phyloP scores from a whole-genome alignment of 2,888 invertebrate genomes.

The Chrysina gloriosa region DNA sequence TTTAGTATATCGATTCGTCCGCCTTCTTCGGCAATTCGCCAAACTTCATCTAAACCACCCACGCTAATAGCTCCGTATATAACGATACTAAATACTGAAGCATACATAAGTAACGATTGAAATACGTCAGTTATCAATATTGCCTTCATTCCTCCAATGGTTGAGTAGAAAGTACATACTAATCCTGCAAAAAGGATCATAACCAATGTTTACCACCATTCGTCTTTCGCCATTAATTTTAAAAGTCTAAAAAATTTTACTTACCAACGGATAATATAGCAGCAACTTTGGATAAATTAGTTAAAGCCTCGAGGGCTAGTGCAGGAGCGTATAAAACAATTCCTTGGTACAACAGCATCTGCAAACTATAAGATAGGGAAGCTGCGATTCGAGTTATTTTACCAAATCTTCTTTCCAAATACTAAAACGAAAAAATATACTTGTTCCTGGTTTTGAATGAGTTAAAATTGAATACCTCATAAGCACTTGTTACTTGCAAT shows the following conservation, averaged over 20 bases:
- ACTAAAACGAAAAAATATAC: constrained; percentile 67
- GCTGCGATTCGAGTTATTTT: constrained; percentile 78
- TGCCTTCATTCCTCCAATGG: constrained; percentile 91
- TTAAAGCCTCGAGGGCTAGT: constrained; percentile 86
- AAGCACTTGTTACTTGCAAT: constrained; percentile 80
- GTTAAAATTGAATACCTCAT: constrained; percentile 69
- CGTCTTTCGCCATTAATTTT: too few species aligned
- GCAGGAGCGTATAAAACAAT: constrained; percentile 94
- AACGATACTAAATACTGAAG: constrained; percentile 82
- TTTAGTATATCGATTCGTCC: constrained; percentile 77
- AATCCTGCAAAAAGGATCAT: constrained; percentile 67
- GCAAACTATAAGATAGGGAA: constrained; percentile 69
- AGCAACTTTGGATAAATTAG: constrained; percentile 77
- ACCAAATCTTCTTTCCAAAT: constrained; percentile 88
- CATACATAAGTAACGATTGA: constrained; percentile 87
- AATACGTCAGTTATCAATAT: constrained; percentile 89
- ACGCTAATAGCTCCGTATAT: constrained; percentile 76
- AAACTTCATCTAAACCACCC: constrained; percentile 79
- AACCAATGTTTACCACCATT: too few species aligned
- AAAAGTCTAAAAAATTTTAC: constrained; percentile 32
- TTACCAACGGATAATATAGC: constrained; percentile 78
- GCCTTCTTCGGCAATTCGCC: constrained; percentile 75
- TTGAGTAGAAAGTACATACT: constrained; percentile 88
- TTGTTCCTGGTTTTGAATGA: not conserved
- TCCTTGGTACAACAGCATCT: constrained; percentile 91